Base-by-base conservation (phyloP, 2,113 vertebrate species). In the Otis tarda region DNA sequence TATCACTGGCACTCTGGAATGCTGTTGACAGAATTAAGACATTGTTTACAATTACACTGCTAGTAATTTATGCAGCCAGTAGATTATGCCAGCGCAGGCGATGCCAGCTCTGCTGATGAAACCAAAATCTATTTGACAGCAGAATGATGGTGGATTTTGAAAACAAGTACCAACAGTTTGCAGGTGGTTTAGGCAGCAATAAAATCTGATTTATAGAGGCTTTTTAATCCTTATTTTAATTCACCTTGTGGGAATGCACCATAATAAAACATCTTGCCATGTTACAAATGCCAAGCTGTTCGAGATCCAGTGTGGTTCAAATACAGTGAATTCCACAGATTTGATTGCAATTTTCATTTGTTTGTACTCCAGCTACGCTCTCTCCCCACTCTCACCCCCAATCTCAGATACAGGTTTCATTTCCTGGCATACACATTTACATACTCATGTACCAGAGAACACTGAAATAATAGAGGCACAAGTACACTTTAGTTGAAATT, bases 151-250 rank as follows among this genome's bases (percentile, higher is more conserved):
- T 89, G 89, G 55, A 33, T 74, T 96, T 93, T 45, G 93, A 91
- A 93, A 97, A 97, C 94, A 96, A 97, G 87, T 70, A 96, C 96
- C 94, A 95, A 87, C 87, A 56, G 85, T 96, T 96, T 97, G 96
- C 93, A 97, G 97, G 97, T 97, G 94, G 93, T 97, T 96, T 89
- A 92, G 83, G 94, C 94, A 95, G 96, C 97, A 68, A 96, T 97
- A 97, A 97, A 96, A 90, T 68, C 79, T 97, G 97, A 97, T 98
- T 97, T 97, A 97, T 76, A 63, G 86, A 49, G 45, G 49, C 82
- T 90, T 96, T 97, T 96, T 94, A 97, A 94, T 97, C 90, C 92
- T 96, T 95, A 82, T 82, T 96, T 96, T 96, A 97, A 97, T 97
- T 97, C 95, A 97, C 96, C 97, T 97, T 97, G 84, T 96, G 96